Evolutionary conservation across 1,140 invertebrate genomes (phyloP).

Genomic region (Probaryconus sp.): DNA sequence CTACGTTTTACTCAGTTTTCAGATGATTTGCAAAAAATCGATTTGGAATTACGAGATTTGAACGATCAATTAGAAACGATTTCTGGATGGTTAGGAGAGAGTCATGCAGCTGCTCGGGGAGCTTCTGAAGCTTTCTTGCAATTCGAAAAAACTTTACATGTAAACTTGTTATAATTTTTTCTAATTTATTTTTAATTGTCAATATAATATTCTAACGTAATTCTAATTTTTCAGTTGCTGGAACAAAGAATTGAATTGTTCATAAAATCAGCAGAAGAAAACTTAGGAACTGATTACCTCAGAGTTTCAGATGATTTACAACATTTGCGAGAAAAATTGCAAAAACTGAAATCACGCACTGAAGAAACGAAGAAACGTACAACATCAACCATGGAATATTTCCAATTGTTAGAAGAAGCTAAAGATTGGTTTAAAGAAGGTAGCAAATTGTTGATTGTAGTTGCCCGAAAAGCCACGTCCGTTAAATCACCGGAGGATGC

Average conservation of each 20-base stretch:
- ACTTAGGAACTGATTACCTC: slow-evolving; percentile 80
- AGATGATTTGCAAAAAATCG: slow-evolving; percentile 85
- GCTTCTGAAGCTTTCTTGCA: slow-evolving; percentile 85
- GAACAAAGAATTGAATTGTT: slow-evolving; percentile 87
- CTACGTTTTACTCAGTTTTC: slow-evolving; percentile 84
- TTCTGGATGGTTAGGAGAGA: slow-evolving; percentile 80
- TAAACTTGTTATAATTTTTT: slow-evolving; percentile 71
- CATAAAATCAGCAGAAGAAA: slow-evolving; percentile 83
- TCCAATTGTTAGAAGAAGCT: slow-evolving; percentile 80
- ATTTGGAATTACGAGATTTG: slow-evolving; percentile 76
- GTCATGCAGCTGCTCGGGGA: slow-evolving; percentile 83
- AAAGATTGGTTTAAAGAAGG: slow-evolving; percentile 87
- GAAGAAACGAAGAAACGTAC: slow-evolving; percentile 81
- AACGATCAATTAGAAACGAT: slow-evolving; percentile 67
- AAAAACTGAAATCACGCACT: slow-evolving; percentile 84
- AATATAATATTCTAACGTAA: neutral
- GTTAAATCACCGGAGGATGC: slow-evolving; percentile 82
- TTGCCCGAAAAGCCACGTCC: slow-evolving; percentile 83
- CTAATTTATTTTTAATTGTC: slow-evolving; percentile 7
- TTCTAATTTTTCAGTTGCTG: slow-evolving; percentile 79
- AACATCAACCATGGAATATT: slow-evolving; percentile 80
- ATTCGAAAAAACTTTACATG: slow-evolving; percentile 89
- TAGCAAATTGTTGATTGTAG: slow-evolving; percentile 83
- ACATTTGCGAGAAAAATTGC: slow-evolving; percentile 85
- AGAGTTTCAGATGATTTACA: slow-evolving; percentile 82